Evolutionary conservation across 64 coral and sea anemone genomes (phyloP).

Genomic region (Montipora sp.): DNA sequence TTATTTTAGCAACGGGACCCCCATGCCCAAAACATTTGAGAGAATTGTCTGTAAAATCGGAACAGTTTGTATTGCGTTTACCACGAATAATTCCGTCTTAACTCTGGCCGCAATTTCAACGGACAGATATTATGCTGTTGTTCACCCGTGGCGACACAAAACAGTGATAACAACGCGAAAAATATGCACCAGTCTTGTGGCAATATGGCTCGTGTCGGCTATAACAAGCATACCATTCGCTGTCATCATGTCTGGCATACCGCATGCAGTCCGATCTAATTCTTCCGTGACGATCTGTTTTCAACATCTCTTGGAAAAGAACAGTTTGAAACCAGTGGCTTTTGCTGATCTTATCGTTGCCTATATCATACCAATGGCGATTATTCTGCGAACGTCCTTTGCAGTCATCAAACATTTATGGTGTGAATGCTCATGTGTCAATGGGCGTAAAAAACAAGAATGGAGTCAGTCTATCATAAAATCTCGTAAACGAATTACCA

Average conservation of each 20-base stretch:
- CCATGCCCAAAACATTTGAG: neutral
- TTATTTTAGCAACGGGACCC: neutral
- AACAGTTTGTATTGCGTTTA: neutral
- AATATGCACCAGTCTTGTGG: neutral
- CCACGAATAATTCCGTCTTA: slow-evolving; percentile 9
- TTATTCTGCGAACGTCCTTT: slow-evolving; percentile 52
- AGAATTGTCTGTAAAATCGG: slow-evolving; percentile 10
- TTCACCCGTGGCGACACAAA: slow-evolving; percentile 32
- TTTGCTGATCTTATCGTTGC: slow-evolving; percentile 27
- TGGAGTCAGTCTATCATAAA: neutral
- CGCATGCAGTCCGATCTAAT: neutral
- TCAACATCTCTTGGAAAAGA: neutral
- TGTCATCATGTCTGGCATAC: neutral
- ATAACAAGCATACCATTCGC: neutral
- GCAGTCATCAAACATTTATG: slow-evolving; percentile 48
- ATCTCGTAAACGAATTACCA: slow-evolving; percentile 55
- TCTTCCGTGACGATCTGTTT: neutral
- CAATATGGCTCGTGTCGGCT: neutral
- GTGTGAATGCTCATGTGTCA: neutral
- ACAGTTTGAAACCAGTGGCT: neutral
- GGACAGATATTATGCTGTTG: slow-evolving; percentile 33
- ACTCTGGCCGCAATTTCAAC: slow-evolving; percentile 34
- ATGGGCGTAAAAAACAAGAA: neutral
- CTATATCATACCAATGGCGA: slow-evolving; percentile 37
- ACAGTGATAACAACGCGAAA: neutral